These are phyloP conservation scores for Lanius ludovicianus DNA, from an alignment of 2,113 vertebrate species.

Conservation along the genomic window DNA sequence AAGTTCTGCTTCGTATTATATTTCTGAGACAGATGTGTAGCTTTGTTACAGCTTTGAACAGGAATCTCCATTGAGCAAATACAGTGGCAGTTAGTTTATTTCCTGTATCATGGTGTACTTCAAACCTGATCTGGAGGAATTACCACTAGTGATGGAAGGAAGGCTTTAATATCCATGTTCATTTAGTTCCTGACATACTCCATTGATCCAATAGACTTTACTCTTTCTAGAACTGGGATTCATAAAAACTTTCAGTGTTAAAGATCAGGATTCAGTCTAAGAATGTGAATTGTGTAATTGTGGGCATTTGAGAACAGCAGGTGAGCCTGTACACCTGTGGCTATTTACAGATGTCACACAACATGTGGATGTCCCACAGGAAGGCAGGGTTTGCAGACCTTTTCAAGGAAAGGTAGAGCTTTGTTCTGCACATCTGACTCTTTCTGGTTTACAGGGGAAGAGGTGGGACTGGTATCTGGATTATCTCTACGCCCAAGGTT, in stretches of 20 bases:
- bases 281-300: not conserved
- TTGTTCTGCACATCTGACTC: not conserved
- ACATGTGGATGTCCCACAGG: not conserved
- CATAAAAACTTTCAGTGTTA: not conserved
- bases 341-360: not conserved
- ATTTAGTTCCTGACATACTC: not conserved
- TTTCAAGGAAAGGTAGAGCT: not conserved
- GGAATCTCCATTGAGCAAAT: not conserved
- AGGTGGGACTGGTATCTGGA: conserved; percentile 89
- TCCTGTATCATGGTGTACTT: not conserved
- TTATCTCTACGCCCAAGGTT: conserved; percentile 84
- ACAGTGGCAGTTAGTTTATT: not conserved
- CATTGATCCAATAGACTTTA: not conserved
- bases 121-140: not conserved
- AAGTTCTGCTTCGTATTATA: not conserved
- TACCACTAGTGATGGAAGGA: not conserved
- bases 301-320: not conserved
- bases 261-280: not conserved
- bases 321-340: not conserved
- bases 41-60: not conserved
- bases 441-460: conserved; percentile 72
- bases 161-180: not conserved
- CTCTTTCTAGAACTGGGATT: not conserved
- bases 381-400: not conserved
- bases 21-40: not conserved